Conservation (phyloP, 2,113 vertebrate genomes). For the Neodontobutis hainanensis region DNA sequence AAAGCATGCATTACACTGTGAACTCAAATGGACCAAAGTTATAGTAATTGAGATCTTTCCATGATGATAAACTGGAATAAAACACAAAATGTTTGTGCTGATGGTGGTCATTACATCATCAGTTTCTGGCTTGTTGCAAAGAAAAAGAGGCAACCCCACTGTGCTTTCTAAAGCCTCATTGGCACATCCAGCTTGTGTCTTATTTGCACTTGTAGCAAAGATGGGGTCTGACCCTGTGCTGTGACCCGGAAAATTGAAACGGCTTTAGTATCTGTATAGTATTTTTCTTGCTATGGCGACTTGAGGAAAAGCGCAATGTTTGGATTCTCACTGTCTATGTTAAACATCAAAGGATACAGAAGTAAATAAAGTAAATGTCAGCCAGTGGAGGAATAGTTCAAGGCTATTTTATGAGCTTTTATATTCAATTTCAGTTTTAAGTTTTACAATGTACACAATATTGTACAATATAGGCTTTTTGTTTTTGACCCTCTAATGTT, state of each 20-base stretch:
- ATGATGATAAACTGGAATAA: too few relatives aligned
- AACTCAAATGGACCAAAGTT: not conserved
- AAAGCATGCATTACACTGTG: too few relatives aligned
- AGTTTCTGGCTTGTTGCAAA: constrained; percentile 25
- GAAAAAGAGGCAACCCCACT: constrained; percentile 29
- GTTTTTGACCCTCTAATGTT: too few relatives aligned
- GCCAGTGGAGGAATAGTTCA: too few relatives aligned
- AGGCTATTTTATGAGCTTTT: too few relatives aligned
- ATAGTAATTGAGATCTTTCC: too few relatives aligned
- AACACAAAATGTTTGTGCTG: not conserved
- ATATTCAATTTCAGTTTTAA: too few relatives aligned
- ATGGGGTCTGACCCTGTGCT: constrained; percentile 32
- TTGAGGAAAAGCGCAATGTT: not conserved
- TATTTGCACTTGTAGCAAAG: constrained; percentile 16
- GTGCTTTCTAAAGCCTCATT: constrained; percentile 27
- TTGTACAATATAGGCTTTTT: too few relatives aligned
- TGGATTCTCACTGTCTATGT: constrained; percentile 1
- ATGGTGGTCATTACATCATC: constrained; percentile 36
- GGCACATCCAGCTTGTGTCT: constrained; percentile 6
- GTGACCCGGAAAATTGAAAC: constrained; percentile 49
- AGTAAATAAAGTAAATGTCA: not conserved
- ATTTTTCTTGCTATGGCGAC: not conserved
- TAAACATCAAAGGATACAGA: too few relatives aligned
- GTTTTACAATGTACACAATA: too few relatives aligned
- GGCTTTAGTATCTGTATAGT: constrained; percentile 10